Evolutionary conservation across 2,888 invertebrate species (phyloP), one percentile per base, ranked within the genome.

Genomic region (Erpobdella octoculata): DNA sequence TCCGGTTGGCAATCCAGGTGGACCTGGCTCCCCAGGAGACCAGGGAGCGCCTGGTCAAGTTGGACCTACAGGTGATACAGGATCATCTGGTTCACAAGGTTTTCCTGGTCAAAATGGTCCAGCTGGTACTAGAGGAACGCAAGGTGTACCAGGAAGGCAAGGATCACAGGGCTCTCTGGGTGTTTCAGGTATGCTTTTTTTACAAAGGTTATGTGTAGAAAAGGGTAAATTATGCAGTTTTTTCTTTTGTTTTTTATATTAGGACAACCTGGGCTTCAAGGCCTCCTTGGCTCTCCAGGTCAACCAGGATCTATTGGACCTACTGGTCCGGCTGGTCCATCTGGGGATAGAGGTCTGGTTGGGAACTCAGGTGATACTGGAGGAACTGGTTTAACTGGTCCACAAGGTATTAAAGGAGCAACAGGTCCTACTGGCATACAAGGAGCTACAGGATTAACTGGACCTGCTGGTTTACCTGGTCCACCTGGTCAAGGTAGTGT

Each of bases 21-120:
- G 15, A 1, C 87, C 89, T n/a, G 92, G 91, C 61, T 25, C n/a
- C 36, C 35, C 25, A 68, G 68, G 68, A 68, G 68, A 48, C 35
- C 12, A 33, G 38, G 75, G 75, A 31, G 6, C 36, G 18, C 4
- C 46, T 48, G 75, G 75, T 4, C n/a, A n/a, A 37, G 1, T 35
- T 41, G 74, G 74, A 35, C 48, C 70, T 31, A 58, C 62, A 21
- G 74, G 74, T 41, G 37, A 64, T 12, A 25, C 38, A 8, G 73
- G 74, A 18, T 31, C 38, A 18, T 48, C 38, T 15, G 74, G 74
- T 6, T 37, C 48, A 6, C 46, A 46, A 18, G 74, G 74, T 36
- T 41, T 21, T n/a, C 59, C 31, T 31, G 75, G 75, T 37, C n/a
- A 21, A 6, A 37, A 18, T 2, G 71, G 71, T 4, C 61, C 38